phyloP scores from a whole-genome alignment of 2,888 invertebrate species.

The Cordilura impudica region DNA sequence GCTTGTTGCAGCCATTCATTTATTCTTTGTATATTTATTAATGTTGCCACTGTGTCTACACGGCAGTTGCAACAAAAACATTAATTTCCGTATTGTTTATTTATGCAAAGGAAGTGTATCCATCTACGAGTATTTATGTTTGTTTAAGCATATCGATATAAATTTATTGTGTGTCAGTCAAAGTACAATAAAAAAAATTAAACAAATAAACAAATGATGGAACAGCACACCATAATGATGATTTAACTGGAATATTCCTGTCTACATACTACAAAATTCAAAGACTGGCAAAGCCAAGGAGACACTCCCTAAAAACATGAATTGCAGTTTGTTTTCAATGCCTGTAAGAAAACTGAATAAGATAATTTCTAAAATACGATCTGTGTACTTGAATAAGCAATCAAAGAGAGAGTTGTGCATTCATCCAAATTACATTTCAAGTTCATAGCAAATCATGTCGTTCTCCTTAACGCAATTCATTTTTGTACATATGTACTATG shows the following conservation, averaged over 20 bases:
- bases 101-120: neutral
- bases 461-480: constrained; percentile 40
- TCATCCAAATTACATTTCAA: constrained; percentile 45
- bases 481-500: constrained; percentile 12
- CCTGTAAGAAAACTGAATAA: neutral
- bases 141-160: neutral
- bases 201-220: neutral
- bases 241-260: neutral
- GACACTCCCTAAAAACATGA: neutral
- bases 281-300: neutral
- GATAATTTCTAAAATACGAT: neutral
- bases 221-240: neutral
- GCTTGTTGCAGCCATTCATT: neutral
- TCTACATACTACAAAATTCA: neutral
- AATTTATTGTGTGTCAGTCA: neutral
- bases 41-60: constrained; percentile 1
- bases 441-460: constrained; percentile 28
- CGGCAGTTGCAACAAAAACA: neutral
- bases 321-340: neutral
- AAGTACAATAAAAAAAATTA: neutral
- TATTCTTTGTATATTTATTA: neutral
- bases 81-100: neutral
- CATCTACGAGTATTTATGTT: neutral
- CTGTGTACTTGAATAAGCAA: neutral
- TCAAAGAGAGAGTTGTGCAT: neutral